phyloP scores from a whole-genome alignment of 2,888 invertebrate genomes.

The Junonia oenone region DNA sequence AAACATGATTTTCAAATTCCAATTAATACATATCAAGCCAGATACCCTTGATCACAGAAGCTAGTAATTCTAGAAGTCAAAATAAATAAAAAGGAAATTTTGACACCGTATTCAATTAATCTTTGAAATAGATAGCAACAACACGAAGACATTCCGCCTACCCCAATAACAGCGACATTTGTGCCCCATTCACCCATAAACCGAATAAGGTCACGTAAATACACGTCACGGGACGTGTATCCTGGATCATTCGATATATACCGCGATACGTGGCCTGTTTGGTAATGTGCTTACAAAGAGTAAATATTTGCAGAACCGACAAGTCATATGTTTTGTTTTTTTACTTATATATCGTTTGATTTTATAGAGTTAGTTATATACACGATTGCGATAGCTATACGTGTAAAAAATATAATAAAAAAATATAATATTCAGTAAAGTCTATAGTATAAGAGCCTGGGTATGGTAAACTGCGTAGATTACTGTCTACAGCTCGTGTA shows the following conservation, averaged over 20 bases:
- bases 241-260: slow-evolving; percentile 51
- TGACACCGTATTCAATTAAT: background rate
- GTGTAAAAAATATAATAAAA: too few relatives aligned
- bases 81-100: background rate
- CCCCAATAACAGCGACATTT: slow-evolving; percentile 27
- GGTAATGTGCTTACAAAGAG: slow-evolving; percentile 36
- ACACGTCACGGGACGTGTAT: slow-evolving; percentile 46
- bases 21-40: too few relatives aligned
- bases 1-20: too few relatives aligned
- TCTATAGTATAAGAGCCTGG: too few relatives aligned
- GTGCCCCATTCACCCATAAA: slow-evolving; percentile 39
- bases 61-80: too few relatives aligned
- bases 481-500: too few relatives aligned
- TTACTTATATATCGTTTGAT: too few relatives aligned
- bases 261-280: slow-evolving; percentile 52
- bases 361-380: too few relatives aligned
- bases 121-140: slow-evolving; percentile 2
- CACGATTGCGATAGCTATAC: too few relatives aligned
- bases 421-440: too few relatives aligned
- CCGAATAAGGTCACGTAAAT: slow-evolving; percentile 52
- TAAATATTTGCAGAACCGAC: slow-evolving; percentile 3
- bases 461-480: too few relatives aligned
- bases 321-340: background rate
- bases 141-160: slow-evolving; percentile 17
- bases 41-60: too few relatives aligned